These are phyloP conservation scores for Hypsibius dujardini DNA, from an alignment of 1,140 invertebrate genomes.

Conservation along the genomic window DNA sequence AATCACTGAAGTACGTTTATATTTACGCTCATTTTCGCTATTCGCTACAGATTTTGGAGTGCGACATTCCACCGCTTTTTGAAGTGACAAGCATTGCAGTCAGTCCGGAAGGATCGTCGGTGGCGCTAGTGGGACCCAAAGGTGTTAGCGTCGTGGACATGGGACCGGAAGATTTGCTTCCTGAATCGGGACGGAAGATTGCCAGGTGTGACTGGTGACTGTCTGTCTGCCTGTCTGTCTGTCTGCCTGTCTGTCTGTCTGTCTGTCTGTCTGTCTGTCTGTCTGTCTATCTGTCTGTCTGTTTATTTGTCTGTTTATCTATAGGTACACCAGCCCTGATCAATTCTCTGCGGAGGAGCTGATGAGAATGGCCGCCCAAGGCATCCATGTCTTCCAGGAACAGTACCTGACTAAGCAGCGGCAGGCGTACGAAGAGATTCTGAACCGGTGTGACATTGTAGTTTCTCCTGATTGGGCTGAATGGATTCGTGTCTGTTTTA, in stretches of 20 bases:
- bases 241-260: neutral
- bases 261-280: neutral
- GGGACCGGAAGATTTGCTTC: neutral
- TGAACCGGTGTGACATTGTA: no score
- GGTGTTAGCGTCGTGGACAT: neutral
- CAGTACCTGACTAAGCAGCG: neutral
- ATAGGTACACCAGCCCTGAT: neutral
- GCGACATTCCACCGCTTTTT: neutral
- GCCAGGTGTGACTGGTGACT: neutral
- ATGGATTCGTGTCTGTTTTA: no score
- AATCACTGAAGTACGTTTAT: no score
- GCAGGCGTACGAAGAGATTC: neutral
- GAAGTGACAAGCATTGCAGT: neutral
- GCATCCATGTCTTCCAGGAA: neutral
- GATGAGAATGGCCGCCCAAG: neutral
- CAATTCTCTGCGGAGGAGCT: constrained; percentile 7
- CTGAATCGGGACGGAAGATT: constrained; percentile 7
- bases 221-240: neutral
- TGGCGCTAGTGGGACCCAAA: neutral
- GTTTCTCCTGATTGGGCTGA: no score
- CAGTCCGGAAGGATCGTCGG: neutral
- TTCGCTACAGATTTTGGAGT: neutral
- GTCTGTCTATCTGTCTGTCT: neutral
- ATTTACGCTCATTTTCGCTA: no score
- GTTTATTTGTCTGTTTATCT: neutral